Conservation (phyloP, 2,113 vertebrate species). For the Ahaetulla prasina region DNA sequence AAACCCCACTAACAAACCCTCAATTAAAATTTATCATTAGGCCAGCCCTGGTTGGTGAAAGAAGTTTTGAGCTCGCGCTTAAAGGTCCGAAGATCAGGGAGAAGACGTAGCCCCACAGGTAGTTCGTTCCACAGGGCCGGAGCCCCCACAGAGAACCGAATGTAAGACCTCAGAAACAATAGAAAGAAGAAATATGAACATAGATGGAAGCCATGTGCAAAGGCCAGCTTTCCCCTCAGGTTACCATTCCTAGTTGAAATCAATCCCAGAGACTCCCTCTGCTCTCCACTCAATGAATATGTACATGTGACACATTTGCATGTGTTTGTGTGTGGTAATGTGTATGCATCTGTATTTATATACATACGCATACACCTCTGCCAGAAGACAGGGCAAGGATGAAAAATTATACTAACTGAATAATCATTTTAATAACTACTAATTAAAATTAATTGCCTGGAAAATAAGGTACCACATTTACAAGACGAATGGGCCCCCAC, state of each 20-base stretch:
- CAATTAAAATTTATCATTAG: too few relatives aligned
- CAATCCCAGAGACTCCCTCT: background rate
- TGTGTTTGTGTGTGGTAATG: background rate
- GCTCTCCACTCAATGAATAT: background rate
- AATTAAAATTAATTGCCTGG: background rate
- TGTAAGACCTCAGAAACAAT: background rate
- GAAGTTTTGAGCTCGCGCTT: too few relatives aligned
- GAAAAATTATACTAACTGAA: background rate
- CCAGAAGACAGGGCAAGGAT: background rate
- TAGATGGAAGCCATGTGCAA: background rate
- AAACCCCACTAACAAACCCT: too few relatives aligned
- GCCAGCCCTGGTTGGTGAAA: too few relatives aligned
- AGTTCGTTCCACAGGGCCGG: too few relatives aligned
- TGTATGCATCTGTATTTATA: background rate
- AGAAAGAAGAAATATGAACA: background rate
- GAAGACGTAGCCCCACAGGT: too few relatives aligned
- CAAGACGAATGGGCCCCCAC: background rate
- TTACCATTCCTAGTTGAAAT: background rate
- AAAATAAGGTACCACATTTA: background rate
- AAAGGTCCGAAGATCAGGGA: too few relatives aligned
- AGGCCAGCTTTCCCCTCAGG: background rate
- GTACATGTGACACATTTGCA: background rate
- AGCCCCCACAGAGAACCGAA: too few relatives aligned
- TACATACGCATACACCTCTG: background rate
- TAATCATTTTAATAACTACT: background rate